Conservation (phyloP, 1,140 invertebrate species). For the Camponotus floridanus region DNA sequence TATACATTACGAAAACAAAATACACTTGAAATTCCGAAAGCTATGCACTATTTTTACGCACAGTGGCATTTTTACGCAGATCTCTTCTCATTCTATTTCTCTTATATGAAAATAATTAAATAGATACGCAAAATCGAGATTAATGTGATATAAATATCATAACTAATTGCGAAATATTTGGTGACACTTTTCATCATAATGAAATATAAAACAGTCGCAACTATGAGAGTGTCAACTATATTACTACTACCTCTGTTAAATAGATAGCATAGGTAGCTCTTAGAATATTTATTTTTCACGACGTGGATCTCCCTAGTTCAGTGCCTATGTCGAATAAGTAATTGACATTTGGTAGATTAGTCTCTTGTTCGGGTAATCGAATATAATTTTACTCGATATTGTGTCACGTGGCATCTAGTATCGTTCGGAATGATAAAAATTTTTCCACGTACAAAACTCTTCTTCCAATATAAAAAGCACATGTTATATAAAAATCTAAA, state of each 20-base stretch:
- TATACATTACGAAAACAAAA: background rate
- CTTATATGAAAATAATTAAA: background rate
- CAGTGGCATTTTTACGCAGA: conserved; percentile 39
- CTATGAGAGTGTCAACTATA: conserved; percentile 39
- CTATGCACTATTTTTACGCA: conserved; percentile 29
- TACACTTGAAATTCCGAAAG: conserved; percentile 18
- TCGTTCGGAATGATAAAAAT: conserved; percentile 7
- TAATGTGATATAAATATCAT: conserved; percentile 41
- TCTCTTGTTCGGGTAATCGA: conserved; percentile 26
- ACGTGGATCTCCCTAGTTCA: conserved; percentile 51
- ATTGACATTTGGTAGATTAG: conserved; percentile 40
- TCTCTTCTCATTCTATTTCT: background rate
- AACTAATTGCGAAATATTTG: conserved; percentile 21
- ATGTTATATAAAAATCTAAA: conserved; percentile 4
- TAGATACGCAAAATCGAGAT: conserved; percentile 25
- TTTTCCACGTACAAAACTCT: background rate
- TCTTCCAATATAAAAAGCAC: background rate
- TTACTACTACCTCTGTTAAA: conserved; percentile 53
- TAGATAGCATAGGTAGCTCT: conserved; percentile 47
- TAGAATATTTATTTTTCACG: conserved; percentile 51
- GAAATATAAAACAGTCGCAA: conserved; percentile 10
- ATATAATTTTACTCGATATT: conserved; percentile 34
- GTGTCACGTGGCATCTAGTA: background rate
- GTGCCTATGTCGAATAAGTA: conserved; percentile 46
- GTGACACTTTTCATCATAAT: conserved; percentile 16